phyloP scores from a whole-genome alignment of 1,140 invertebrate genomes.

The Ips typographus region DNA sequence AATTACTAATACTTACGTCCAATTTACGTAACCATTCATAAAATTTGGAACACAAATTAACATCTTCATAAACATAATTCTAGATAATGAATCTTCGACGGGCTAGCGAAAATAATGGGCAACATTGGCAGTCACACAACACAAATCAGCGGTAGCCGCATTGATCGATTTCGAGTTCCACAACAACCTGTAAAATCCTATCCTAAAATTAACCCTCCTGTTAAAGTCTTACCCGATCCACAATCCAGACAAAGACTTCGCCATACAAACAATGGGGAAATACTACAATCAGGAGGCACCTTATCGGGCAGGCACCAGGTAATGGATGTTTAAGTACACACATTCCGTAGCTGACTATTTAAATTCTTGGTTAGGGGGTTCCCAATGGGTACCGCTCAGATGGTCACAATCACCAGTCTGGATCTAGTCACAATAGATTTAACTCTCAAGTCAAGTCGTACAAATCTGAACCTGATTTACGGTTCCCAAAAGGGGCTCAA shows the following conservation, averaged over 20 bases:
- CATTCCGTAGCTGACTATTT: not conserved
- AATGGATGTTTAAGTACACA: constrained; percentile 1
- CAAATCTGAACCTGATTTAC: constrained; percentile 73
- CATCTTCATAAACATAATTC: no score
- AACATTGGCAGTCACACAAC: constrained; percentile 47
- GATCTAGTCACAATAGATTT: constrained; percentile 33
- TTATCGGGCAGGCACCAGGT: constrained; percentile 61
- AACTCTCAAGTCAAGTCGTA: constrained; percentile 56
- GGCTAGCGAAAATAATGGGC: constrained; percentile 40
- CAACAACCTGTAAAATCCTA: constrained; percentile 52
- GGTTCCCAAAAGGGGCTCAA: constrained; percentile 37
- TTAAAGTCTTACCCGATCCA: constrained; percentile 68
- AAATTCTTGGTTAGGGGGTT: no score
- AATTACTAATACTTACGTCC: no score
- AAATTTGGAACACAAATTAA: no score
- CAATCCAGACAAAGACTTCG: constrained; percentile 63
- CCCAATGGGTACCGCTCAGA: not conserved
- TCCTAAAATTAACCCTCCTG: constrained; percentile 51
- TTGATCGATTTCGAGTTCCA: constrained; percentile 5
- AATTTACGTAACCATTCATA: no score
- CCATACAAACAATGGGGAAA: constrained; percentile 75
- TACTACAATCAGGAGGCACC: constrained; percentile 75
- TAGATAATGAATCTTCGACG: constrained; percentile 1
- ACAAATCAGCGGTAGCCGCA: constrained; percentile 35
- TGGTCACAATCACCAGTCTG: constrained; percentile 23